Evolutionary conservation across 1,140 invertebrate genomes (phyloP).

Genomic region (Neuroterus valhalla): DNA sequence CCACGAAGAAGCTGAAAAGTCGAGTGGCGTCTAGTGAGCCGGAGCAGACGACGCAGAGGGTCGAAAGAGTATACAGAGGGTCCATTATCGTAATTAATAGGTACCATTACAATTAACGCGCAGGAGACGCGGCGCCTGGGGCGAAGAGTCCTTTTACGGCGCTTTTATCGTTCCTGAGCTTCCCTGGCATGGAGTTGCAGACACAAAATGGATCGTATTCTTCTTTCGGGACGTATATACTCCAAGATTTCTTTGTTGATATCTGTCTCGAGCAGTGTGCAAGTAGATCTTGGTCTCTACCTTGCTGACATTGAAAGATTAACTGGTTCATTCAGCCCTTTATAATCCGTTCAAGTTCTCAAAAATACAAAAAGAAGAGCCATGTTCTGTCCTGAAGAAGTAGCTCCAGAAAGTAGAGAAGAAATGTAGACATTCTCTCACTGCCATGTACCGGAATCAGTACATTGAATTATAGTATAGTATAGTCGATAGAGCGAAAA

Average conservation of each 20-base stretch:
- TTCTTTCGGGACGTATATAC: not conserved
- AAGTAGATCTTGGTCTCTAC: constrained; percentile 9
- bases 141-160: constrained; percentile 57
- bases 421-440: too few species aligned
- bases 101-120: constrained; percentile 63
- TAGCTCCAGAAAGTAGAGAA: too few species aligned
- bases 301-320: not conserved
- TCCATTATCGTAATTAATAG: constrained; percentile 66
- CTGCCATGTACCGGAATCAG: too few species aligned
- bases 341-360: too few species aligned
- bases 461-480: too few species aligned
- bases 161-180: constrained; percentile 58
- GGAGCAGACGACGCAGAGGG: constrained; percentile 36
- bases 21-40: constrained; percentile 40
- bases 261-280: constrained; percentile 12
- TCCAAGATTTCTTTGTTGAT: constrained; percentile 5
- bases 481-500: too few species aligned
- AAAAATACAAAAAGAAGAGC: too few species aligned
- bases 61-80: constrained; percentile 35
- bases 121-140: constrained; percentile 43
- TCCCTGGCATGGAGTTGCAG: constrained; percentile 1
- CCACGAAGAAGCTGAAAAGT: constrained; percentile 18
- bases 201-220: constrained; percentile 36
- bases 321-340: not conserved
- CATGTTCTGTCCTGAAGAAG: too few species aligned